These are phyloP conservation scores for Pseudachorutes palmiensis DNA, from an alignment of 1,140 invertebrate genomes.

Conservation along the genomic window DNA sequence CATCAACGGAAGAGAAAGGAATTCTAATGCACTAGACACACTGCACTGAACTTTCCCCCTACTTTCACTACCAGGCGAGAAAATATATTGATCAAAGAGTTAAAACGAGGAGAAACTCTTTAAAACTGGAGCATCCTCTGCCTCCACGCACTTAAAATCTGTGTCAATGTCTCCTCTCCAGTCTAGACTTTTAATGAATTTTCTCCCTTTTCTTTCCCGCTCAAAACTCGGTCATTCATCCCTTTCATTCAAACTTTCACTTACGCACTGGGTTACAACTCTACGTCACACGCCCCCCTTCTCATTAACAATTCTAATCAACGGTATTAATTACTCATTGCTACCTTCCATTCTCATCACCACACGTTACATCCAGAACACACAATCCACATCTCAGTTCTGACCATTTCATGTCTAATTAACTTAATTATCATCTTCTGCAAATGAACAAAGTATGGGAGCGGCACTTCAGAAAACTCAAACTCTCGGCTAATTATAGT, in stretches of 20 bases:
- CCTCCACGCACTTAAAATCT: background rate
- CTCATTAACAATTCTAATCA: no score
- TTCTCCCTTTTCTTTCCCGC: background rate
- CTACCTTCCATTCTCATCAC: no score
- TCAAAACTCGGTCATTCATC: background rate
- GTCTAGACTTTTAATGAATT: conserved; percentile 13
- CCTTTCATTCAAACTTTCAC: background rate
- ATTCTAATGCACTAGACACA: background rate
- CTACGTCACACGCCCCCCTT: no score
- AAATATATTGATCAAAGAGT: background rate
- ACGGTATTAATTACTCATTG: no score
- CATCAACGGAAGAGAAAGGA: conserved; percentile 7
- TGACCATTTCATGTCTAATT: no score
- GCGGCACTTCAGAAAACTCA: no score
- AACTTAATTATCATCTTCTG: no score
- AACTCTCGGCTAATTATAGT: no score
- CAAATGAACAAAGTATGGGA: no score
- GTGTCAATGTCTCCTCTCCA: conserved; percentile 11
- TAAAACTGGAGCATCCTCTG: conserved; percentile 1
- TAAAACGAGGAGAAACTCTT: background rate
- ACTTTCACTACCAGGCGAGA: background rate
- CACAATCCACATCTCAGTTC: no score
- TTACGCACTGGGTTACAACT: no score
- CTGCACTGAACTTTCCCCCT: background rate
- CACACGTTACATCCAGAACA: no score